Conservation (phyloP, 2,888 invertebrate genomes). For the Epiperipatus broadwayi region DNA sequence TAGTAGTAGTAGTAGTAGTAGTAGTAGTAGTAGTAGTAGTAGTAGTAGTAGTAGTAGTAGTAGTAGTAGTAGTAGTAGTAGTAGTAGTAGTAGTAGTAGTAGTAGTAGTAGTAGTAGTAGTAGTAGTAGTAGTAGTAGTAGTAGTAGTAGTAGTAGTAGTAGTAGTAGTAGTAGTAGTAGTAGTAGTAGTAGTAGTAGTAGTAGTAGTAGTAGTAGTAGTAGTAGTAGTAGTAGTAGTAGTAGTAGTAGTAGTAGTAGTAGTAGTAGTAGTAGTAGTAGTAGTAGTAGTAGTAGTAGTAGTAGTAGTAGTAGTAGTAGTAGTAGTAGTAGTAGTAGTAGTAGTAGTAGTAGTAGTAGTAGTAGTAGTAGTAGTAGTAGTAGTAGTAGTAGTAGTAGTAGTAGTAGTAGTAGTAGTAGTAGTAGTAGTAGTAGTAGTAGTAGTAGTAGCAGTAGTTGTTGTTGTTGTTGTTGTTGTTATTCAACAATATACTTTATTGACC, state of each 20-base stretch:
- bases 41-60: not conserved
- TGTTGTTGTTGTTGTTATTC: no score
- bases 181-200: conserved; percentile 3
- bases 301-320: conserved; percentile 3
- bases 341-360: conserved; percentile 3
- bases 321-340: conserved; percentile 3
- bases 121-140: not conserved
- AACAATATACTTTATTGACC: no score
- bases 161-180: conserved; percentile 14
- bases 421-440: conserved; percentile 3
- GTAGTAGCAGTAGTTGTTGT: not conserved
- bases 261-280: conserved; percentile 3
- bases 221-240: conserved; percentile 3
- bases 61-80: not conserved
- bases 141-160: conserved; percentile 6
- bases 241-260: conserved; percentile 3
- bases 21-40: conserved; percentile 3
- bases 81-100: not conserved
- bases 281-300: conserved; percentile 3
- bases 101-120: not conserved
- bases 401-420: conserved; percentile 3
- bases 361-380: conserved; percentile 3
- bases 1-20: conserved; percentile 3
- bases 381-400: conserved; percentile 3
- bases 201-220: conserved; percentile 3